phyloP scores from a whole-genome alignment of 2,113 vertebrate genomes.

The Pomatorhinus ruficollis region DNA sequence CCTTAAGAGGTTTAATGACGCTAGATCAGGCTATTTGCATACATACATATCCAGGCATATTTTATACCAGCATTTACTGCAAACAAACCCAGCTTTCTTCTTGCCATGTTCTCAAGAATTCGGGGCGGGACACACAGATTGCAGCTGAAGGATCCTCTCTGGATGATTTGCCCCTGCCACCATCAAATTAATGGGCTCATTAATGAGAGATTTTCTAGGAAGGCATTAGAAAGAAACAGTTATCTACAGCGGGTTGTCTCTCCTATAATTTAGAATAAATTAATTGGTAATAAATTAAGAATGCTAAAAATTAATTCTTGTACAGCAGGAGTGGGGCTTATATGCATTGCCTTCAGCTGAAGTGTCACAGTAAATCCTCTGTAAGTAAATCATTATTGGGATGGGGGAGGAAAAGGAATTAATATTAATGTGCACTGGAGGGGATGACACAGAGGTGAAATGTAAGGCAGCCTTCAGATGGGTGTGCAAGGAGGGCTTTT shows the following conservation, averaged over 20 bases:
- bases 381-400: slow-evolving; percentile 51
- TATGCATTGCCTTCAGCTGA: slow-evolving; percentile 15
- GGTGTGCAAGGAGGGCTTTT: neutral
- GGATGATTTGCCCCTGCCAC: slow-evolving; percentile 59
- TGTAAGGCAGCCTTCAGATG: neutral
- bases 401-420: slow-evolving; percentile 3
- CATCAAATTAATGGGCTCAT: slow-evolving; percentile 55
- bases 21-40: slow-evolving; percentile 64
- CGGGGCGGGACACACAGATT: slow-evolving; percentile 7
- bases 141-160: slow-evolving; percentile 51
- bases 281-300: slow-evolving; percentile 70
- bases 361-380: slow-evolving; percentile 43
- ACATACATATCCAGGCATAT: slow-evolving; percentile 48
- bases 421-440: slow-evolving; percentile 11
- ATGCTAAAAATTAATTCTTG: slow-evolving; percentile 59
- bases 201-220: slow-evolving; percentile 60
- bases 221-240: slow-evolving; percentile 56
- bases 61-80: slow-evolving; percentile 47
- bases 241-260: slow-evolving; percentile 44
- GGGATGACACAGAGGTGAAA: slow-evolving; percentile 47
- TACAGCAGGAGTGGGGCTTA: slow-evolving; percentile 11
- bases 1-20: slow-evolving; percentile 68
- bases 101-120: slow-evolving; percentile 18
- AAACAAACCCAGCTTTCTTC: slow-evolving; percentile 35
- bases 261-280: slow-evolving; percentile 61